phyloP scores from a whole-genome alignment of 1,140 invertebrate species.

The Phthorimaea operculella region DNA sequence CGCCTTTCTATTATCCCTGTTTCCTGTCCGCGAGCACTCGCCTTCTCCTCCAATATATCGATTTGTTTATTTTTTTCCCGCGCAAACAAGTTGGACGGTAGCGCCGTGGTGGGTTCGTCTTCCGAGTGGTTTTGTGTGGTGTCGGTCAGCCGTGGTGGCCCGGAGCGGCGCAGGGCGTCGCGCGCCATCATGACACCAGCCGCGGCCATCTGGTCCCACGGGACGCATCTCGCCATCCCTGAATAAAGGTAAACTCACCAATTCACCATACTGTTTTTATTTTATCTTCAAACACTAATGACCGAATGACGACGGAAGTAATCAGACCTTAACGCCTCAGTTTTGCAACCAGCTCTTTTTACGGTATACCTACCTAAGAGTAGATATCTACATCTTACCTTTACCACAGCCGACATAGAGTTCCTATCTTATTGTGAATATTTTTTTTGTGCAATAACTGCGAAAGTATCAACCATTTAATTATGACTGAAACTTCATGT shows the following conservation, averaged over 20 bases:
- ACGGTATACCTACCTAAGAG: no score
- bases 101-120: conserved; percentile 25
- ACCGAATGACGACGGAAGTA: no score
- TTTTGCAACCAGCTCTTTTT: no score
- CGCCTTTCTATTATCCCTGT: conserved; percentile 57
- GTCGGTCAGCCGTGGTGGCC: not conserved
- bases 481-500: no score
- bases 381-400: no score
- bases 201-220: not conserved
- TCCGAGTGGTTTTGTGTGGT: conserved; percentile 35
- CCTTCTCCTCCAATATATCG: conserved; percentile 49
- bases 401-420: no score
- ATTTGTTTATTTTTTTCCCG: conserved; percentile 63
- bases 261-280: not conserved
- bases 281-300: no score
- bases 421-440: no score
- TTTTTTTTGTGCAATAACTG: no score
- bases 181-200: not conserved
- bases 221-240: not conserved
- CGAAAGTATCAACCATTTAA: no score
- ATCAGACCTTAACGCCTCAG: no score
- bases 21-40: conserved; percentile 61
- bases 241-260: not conserved
- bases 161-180: not conserved
- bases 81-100: conserved; percentile 46